Percentiles rank a stretch among this genome's conserved stretches.
Evolutionary conservation across 2,113 vertebrate genomes (phyloP).

Genomic region (Physeter macrocephalus): DNA sequence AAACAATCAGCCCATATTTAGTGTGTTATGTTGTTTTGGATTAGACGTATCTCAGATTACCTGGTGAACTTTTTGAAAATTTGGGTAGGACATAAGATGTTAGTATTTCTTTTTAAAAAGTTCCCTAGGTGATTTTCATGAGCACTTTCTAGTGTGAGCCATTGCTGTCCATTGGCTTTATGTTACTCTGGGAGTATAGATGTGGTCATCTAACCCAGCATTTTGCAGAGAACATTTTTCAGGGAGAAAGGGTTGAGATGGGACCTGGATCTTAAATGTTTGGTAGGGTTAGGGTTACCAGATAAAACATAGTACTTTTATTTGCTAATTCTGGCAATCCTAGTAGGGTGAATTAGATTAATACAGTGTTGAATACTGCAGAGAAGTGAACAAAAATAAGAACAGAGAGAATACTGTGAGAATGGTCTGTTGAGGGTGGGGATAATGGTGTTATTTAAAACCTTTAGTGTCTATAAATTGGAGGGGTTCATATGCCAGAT

Average conservation of each 20-base stretch:
- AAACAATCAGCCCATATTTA: not conserved
- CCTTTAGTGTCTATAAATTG: not conserved
- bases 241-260: not conserved
- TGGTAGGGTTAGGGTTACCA: not conserved
- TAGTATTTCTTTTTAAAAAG: not conserved
- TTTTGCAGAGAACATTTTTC: conserved; percentile 10
- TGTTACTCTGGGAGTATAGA: not conserved
- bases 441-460: not conserved
- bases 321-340: not conserved
- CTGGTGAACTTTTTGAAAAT: not conserved
- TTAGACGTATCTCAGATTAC: not conserved
- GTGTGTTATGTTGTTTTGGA: not conserved
- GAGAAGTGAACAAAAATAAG: not conserved
- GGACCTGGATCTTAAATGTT: not conserved
- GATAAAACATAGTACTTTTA: not conserved
- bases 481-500: not conserved
- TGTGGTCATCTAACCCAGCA: not conserved
- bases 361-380: not conserved
- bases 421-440: not conserved
- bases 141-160: not conserved
- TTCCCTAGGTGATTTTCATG: not conserved
- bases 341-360: not conserved
- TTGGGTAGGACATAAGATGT: not conserved
- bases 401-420: not conserved
- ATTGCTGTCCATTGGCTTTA: not conserved